Evolutionary conservation across 2,888 invertebrate genomes (phyloP).

Genomic region (Amphiduros pacificus): DNA sequence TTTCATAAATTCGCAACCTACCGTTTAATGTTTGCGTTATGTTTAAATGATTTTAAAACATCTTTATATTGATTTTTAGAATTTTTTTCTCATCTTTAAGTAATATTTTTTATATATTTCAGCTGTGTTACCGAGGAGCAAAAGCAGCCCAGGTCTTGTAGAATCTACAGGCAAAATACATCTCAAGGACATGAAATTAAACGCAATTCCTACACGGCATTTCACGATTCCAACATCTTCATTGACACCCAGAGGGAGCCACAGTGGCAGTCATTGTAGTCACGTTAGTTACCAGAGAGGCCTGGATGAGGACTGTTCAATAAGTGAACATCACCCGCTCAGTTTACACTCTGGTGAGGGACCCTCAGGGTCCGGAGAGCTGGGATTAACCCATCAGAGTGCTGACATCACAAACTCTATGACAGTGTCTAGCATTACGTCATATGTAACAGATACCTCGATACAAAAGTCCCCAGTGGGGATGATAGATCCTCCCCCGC

Average conservation of each 20-base stretch:
- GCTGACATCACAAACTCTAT: constrained; percentile 38
- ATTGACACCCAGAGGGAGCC: background rate
- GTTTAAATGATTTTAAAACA: too few species aligned
- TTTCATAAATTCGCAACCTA: too few species aligned
- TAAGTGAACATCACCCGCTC: too few species aligned
- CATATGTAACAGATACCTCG: constrained; percentile 42
- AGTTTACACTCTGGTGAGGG: too few species aligned
- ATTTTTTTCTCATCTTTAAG: background rate
- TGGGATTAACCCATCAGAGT: constrained; percentile 29
- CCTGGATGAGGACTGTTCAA: too few species aligned
- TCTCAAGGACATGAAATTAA: constrained; percentile 43
- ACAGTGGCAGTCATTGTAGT: constrained; percentile 1
- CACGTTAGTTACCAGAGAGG: background rate
- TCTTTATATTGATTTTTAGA: too few species aligned
- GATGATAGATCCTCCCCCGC: background rate
- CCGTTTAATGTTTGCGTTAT: too few species aligned
- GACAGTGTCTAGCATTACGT: constrained; percentile 46
- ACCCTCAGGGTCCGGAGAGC: constrained; percentile 14
- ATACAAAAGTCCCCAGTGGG: background rate
- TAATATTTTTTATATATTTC: constrained; percentile 52
- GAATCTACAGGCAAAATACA: constrained; percentile 89
- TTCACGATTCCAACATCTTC: constrained; percentile 34
- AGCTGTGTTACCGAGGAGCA: constrained; percentile 94
- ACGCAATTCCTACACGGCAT: constrained; percentile 1
- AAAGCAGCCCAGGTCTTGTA: constrained; percentile 92